These are phyloP conservation scores for Coturnix japonica DNA, from an alignment of 2,113 vertebrate genomes.

Conservation along the genomic window DNA sequence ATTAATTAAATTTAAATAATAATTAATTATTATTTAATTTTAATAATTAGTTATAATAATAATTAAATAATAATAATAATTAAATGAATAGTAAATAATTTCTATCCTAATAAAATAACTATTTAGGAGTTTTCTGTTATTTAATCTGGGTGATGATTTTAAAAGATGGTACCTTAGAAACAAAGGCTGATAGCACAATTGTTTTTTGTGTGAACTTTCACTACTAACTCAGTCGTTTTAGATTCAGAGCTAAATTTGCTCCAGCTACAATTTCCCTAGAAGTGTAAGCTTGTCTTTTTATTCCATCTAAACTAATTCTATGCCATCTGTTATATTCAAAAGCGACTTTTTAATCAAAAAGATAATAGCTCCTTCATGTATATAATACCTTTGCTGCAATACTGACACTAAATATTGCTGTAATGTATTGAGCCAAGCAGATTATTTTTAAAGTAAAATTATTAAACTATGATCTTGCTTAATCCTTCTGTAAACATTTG, in stretches of 20 bases:
- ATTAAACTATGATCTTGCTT: constrained; percentile 68
- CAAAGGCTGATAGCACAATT: not conserved
- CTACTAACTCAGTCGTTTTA: not conserved
- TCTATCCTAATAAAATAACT: not conserved
- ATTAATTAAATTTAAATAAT: too few relatives aligned
- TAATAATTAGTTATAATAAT: too few relatives aligned
- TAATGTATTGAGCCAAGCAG: constrained; percentile 34
- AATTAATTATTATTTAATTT: too few relatives aligned
- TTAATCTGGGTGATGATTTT: not conserved
- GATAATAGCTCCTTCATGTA: not conserved
- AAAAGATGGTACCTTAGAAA: not conserved
- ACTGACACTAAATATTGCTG: constrained; percentile 26
- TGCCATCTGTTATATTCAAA: not conserved
- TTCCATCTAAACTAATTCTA: not conserved
- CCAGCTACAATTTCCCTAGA: not conserved
- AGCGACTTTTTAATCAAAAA: not conserved
- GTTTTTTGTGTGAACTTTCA: not conserved
- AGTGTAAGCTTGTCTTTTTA: not conserved
- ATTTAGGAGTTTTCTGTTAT: not conserved
- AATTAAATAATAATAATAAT: too few relatives aligned
- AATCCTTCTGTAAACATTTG: constrained; percentile 69
- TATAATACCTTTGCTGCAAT: not conserved
- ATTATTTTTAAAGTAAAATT: constrained; percentile 66
- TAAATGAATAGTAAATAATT: not conserved
- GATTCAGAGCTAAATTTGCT: not conserved